Evolutionary conservation across 2,888 invertebrate species (phyloP), one percentile per base, ranked within the genome.

Genomic region (Saturnia pavonia): DNA sequence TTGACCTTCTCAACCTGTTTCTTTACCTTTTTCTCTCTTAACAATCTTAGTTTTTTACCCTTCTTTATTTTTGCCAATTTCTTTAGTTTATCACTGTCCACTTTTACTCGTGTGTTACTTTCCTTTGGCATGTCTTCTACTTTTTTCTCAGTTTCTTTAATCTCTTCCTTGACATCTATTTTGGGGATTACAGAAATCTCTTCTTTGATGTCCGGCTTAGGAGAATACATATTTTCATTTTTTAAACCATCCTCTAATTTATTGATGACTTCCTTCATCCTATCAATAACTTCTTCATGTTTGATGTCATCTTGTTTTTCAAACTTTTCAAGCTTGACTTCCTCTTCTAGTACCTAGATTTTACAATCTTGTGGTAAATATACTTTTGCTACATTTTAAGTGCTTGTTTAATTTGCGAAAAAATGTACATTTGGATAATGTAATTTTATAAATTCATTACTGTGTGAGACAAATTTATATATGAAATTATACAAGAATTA

Each of bases 251-350:
- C 89, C 76, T 93, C 92, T 40, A 93, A 77, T 84, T 92, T 93
- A 65, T 82, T 88, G 60, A 92, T 92, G 0, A 82, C 92, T 79
- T 92, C 90, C 79, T 91, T 92, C 54, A 93, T 92, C 77, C 88
- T 87, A 74, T 89, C 89, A 57, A 93, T 87, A 0, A 90, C 91
- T 78, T 88, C 85, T 74, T 87, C 88, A 43, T 91, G 90, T 69
- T 84, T 84, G 4, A 76, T 79, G 1, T 84, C 84, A 57, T 91
- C 91, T 60, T 84, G 84, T 74, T 85, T 82, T 65, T 92, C 92
- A 71, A 93, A 93, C 69, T 87, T 88, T 73, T 91, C 88, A 54
- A 91, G 81, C 71, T 83, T 85, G 8, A 78, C 79, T 76, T 92
- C 92, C 72, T 90, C 90, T 70, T 91, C 87, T 43, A 83, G 76